Percentiles rank a stretch among this genome's conserved stretches.
Evolutionary conservation across 2,797 vertebrate species (phyloP).

Genomic region (Enteromius mattozi): DNA sequence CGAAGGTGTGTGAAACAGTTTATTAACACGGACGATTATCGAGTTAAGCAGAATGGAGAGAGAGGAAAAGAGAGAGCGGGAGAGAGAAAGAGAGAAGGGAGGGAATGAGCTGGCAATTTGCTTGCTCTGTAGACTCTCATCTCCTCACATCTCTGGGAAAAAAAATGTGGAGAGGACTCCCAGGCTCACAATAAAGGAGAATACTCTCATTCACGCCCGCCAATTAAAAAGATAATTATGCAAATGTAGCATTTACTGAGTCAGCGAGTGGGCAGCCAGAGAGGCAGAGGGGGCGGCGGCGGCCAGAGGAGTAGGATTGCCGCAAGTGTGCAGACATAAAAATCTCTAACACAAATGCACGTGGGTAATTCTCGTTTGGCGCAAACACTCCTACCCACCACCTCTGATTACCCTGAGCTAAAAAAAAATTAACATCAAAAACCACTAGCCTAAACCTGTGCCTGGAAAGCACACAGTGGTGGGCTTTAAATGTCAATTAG

Average conservation of each 20-base stretch:
- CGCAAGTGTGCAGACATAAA: conserved; percentile 45
- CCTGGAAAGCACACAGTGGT: conserved; percentile 61
- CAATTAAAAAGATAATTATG: conserved; percentile 86
- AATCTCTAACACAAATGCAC: conserved; percentile 37
- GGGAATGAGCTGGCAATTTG: conserved; percentile 78
- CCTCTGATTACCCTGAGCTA: conserved; percentile 51
- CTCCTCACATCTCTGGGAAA: conserved; percentile 73
- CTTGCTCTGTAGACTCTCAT: conserved; percentile 76
- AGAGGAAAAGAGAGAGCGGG: conserved; percentile 57
- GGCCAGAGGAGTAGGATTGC: conserved; percentile 42
- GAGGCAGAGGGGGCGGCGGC: conserved; percentile 62
- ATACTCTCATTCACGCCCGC: conserved; percentile 70
- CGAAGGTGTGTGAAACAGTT: conserved; percentile 71
- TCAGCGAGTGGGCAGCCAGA: conserved; percentile 78
- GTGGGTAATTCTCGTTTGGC: conserved; percentile 34
- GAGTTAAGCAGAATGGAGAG: conserved; percentile 73
- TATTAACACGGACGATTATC: conserved; percentile 77
- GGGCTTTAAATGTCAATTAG: conserved; percentile 61
- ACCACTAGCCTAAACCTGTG: conserved; percentile 62
- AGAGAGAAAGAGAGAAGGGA: conserved; percentile 55
- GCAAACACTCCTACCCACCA: conserved; percentile 48
- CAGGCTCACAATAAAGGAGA: conserved; percentile 71
- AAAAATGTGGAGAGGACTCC: conserved; percentile 73
- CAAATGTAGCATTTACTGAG: conserved; percentile 86
- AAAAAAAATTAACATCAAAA: conserved; percentile 43